These are phyloP conservation scores for Eudyptes chrysolophus DNA, from an alignment of 2,113 vertebrate species.

Conservation along the genomic window DNA sequence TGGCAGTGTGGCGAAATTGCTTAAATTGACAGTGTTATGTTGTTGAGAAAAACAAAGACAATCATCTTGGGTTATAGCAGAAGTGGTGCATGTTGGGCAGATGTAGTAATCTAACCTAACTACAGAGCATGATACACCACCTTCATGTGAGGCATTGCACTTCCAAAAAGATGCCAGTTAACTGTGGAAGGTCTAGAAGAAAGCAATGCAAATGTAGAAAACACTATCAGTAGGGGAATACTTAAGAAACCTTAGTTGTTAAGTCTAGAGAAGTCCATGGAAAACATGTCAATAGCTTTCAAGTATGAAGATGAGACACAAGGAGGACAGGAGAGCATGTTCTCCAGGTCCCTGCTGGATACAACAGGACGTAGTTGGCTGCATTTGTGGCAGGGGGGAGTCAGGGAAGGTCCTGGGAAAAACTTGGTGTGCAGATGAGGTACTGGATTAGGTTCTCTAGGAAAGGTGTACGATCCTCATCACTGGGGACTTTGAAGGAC, in stretches of 20 bases:
- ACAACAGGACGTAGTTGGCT: neutral
- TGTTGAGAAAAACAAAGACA: neutral
- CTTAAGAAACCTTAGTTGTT: neutral
- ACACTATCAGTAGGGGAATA: neutral
- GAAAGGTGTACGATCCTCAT: accelerated
- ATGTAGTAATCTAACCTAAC: neutral
- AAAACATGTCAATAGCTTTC: neutral
- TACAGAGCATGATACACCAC: neutral
- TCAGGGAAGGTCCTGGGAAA: neutral
- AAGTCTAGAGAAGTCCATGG: neutral
- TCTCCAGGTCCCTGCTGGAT: neutral
- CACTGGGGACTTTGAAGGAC: neutral
- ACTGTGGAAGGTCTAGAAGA: neutral
- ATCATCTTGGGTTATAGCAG: neutral
- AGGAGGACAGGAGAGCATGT: neutral
- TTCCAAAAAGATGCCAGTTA: neutral
- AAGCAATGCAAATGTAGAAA: neutral
- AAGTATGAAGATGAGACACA: neutral
- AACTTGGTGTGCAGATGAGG: neutral
- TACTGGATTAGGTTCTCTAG: neutral
- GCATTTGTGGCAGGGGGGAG: neutral
- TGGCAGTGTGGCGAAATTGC: neutral
- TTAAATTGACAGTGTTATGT: neutral
- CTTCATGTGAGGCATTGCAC: neutral
- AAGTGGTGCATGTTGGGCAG: neutral